Evolutionary conservation across 2,888 invertebrate species (phyloP).

Genomic region (Meandrusa payeni): DNA sequence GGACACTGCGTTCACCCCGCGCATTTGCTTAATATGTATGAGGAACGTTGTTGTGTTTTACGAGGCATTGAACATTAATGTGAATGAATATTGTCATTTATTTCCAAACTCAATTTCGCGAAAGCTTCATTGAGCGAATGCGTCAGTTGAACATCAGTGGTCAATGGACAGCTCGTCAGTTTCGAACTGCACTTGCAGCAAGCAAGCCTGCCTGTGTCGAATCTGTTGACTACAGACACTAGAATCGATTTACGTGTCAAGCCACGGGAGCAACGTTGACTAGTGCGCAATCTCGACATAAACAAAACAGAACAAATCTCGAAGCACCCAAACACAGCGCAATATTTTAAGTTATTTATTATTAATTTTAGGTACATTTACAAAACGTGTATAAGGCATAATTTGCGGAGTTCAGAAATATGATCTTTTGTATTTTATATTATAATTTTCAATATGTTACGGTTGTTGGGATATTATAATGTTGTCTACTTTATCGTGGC

Average conservation of each 20-base stretch:
- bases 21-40: slow-evolving; percentile 21
- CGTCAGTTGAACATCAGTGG: neutral
- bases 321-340: no score
- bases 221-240: no score
- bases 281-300: no score
- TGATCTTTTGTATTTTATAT: neutral
- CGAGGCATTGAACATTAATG: slow-evolving; percentile 21
- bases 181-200: no score
- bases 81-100: slow-evolving; percentile 20
- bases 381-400: no score
- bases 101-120: slow-evolving; percentile 14
- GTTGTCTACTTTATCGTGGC: slow-evolving; percentile 30
- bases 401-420: neutral
- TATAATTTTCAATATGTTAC: slow-evolving; percentile 15
- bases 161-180: no score
- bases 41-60: slow-evolving; percentile 21
- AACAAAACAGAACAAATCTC: no score
- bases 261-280: no score
- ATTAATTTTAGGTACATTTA: no score
- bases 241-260: no score
- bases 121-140: slow-evolving; percentile 7
- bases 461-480: slow-evolving; percentile 31
- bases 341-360: no score
- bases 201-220: no score
- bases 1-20: neutral